phyloP scores from a whole-genome alignment of 2,113 vertebrate species.

The Synchiropus splendidus region DNA sequence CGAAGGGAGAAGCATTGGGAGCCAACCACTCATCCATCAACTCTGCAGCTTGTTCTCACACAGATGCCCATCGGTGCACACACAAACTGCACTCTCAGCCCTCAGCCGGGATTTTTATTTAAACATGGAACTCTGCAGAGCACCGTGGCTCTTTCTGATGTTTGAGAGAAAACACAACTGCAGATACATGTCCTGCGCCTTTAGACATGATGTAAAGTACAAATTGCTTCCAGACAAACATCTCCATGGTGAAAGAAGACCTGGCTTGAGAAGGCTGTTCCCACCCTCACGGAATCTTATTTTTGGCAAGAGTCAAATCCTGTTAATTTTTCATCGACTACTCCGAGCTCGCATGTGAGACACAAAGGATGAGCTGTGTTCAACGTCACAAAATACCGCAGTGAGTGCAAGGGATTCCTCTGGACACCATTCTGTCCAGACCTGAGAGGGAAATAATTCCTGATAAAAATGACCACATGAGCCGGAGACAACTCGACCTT shows the following conservation, averaged over 20 bases:
- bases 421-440: conserved; percentile 25
- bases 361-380: conserved; percentile 10
- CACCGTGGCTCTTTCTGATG: conserved; percentile 5
- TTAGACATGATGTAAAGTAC: conserved; percentile 30
- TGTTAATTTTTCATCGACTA: too few species aligned
- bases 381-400: conserved; percentile 35
- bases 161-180: conserved; percentile 19
- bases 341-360: conserved; percentile 4
- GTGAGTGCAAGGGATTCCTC: conserved; percentile 28
- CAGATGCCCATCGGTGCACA: conserved; percentile 15
- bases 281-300: background rate
- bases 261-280: conserved; percentile 17
- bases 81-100: conserved; percentile 13
- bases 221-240: conserved; percentile 47
- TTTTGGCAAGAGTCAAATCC: too few species aligned
- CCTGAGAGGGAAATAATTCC: conserved; percentile 16
- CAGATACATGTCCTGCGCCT: conserved; percentile 27
- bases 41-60: conserved; percentile 17
- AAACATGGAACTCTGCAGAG: conserved; percentile 11
- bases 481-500: background rate
- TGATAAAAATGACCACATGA: conserved; percentile 6
- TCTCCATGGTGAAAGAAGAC: conserved; percentile 32
- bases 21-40: conserved; percentile 34
- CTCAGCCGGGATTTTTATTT: conserved; percentile 16
- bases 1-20: conserved; percentile 21